Evolutionary conservation across 2,888 invertebrate genomes (phyloP), one percentile per base, ranked within the genome.

Genomic region (Baronia brevicornis): DNA sequence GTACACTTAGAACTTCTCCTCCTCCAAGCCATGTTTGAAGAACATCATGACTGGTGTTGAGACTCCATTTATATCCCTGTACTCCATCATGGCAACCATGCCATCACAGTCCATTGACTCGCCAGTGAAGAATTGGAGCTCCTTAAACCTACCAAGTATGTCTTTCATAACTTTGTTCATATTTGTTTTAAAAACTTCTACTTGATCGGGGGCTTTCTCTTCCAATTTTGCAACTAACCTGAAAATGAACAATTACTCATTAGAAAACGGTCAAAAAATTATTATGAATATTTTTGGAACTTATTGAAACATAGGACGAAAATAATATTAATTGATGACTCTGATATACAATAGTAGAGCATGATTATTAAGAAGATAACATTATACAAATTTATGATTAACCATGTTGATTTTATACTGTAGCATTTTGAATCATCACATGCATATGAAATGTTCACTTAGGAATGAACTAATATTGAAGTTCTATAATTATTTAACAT

Each of bases 91-190:
- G 40, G 91, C 95, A n/a, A 98, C 93, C 90, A 95, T 91, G 48
- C 95, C 97, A 48, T 97, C 97, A 42, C 92, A 91, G 60, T 95
- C 96, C 94, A 95, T 95, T 6, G 94, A 93, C 84, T 96, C 96
- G 11, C 97, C 96, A 44, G 91, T 90, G 84, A 94, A 97, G 73
- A 96, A 96, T 68, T 96, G 95, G 32, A 95, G 88, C 43, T 97
- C 96, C 71, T 95, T 95, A 87, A 96, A 95, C 74, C 96, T 91
- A 27, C 92, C 87, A 40, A 97, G 84, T 49, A 97, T 90, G 53
- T 95, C 94, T 71, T 96, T 96, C 91, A 96, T 95, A 41, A 92
- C 93, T 87, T 93, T 94, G 79, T 95, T 95, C 88, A 95, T 93
- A 75, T 96, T 96, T 31, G 90, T 91, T 77, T 96, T 96, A 79